Percentiles rank a stretch among this genome's conserved stretches.
Conservation (phyloP, 2,113 vertebrate genomes). For the Sciurus niger region DNA sequence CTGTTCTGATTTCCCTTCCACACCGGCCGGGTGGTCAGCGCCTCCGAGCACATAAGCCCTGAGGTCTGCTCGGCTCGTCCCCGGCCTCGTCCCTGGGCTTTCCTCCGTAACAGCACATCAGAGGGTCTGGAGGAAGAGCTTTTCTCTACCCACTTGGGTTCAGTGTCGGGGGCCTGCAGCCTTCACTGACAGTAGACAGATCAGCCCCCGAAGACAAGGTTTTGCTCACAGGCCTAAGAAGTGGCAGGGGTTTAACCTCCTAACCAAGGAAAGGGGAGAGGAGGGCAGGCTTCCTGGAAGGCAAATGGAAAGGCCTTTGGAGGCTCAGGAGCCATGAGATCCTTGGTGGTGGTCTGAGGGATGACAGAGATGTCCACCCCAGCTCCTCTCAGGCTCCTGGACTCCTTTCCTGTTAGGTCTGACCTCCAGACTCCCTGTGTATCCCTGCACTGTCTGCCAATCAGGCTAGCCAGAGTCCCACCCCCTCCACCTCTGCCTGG, state of each 20-base stretch:
- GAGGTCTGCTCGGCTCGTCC: neutral
- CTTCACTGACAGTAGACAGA: neutral
- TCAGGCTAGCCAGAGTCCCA: neutral
- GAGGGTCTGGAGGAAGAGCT: neutral
- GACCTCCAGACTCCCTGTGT: neutral
- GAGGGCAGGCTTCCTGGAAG: neutral
- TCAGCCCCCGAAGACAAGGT: neutral
- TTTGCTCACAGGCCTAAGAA: rapidly evolving
- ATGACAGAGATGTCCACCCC: too few species aligned
- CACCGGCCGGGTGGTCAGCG: neutral
- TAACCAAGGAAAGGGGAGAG: too few species aligned
- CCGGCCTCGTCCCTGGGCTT: neutral
- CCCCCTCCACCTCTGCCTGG: neutral
- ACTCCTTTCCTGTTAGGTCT: neutral
- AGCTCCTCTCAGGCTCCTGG: rapidly evolving
- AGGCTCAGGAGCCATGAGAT: neutral
- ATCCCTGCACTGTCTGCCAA: too few species aligned
- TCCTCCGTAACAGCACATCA: neutral
- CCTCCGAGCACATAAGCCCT: neutral
- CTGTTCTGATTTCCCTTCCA: neutral
- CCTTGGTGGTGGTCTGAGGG: rapidly evolving
- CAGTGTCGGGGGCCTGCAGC: neutral
- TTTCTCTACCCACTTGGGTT: neutral
- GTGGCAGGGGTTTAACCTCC: too few species aligned
- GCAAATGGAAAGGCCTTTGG: too few species aligned